Evolutionary conservation across 1,140 invertebrate species (phyloP), one percentile per base, ranked within the genome.

Genomic region (Nasonia giraulti): DNA sequence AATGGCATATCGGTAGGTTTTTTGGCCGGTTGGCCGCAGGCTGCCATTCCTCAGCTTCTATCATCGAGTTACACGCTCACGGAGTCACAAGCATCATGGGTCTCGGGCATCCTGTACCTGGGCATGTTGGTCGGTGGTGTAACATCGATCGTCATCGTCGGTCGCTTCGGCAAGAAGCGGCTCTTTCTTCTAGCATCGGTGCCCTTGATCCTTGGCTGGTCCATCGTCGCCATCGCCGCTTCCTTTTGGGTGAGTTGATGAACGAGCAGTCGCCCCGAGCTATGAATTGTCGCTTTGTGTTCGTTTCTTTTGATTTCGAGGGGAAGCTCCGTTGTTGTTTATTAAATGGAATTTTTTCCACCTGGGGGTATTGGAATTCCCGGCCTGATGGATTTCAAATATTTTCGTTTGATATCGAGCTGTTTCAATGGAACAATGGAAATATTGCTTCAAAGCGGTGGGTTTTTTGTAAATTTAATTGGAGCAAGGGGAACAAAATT

Each of bases 61-160:
- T 82, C 47, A 12, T 12, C 69, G 1, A 40, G 12, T 55, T 17
- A 20, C 2, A 62, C 17, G 7, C 68, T 83, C 11, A 27, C 20
- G 7, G 73, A 76, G 5, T 50, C 47, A 0, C 50, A 83, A 23
- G 81, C 40, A 12, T 14, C 81, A 2, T 83, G 81, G 73, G 66
- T 83, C 31, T 55, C 55, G 1, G 50, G 73, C 27, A 68, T 76
- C 4, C 27, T 83, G 20, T 83, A 44, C n/a, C 50, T 47, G 31
- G 81, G 81, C 4, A 83, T 76, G 81, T 20, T 83, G 44, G 14
- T 7, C n/a, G 81, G 81, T 2, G 73, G 81, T 12, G 68, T 83
- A 17, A 14, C 20, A 20, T 50, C 81, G 1, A 17, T 83, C 5
- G 17, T 12, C 31, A 55, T 83, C 1, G 55, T 47, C 37, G 71